A percentile compares a stretch with the other conserved stretches of the same genome.
These are phyloP conservation scores for Hypselothyrea guttata DNA, from an alignment of 2,888 invertebrate species.

Conservation along the genomic window DNA sequence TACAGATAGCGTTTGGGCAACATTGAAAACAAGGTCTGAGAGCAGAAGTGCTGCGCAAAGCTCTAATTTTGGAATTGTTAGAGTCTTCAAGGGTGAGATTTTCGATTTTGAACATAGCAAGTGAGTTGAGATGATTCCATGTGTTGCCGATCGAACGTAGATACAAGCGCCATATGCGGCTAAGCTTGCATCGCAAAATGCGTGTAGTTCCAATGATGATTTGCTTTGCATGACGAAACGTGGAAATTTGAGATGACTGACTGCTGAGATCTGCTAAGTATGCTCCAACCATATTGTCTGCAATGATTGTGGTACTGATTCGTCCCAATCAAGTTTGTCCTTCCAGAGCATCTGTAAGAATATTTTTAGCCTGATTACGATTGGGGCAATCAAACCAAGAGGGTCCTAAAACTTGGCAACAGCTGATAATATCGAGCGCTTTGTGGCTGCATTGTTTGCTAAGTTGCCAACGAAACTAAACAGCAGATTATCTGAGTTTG, in stretches of 20 bases:
- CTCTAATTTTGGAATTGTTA: conserved; percentile 5
- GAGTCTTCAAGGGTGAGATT: background rate
- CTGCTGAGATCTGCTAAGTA: too few relatives aligned
- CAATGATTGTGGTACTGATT: background rate
- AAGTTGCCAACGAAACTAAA: too few relatives aligned
- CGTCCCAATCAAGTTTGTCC: background rate
- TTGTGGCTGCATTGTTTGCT: too few relatives aligned
- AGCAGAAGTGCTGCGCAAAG: background rate
- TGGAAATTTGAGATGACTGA: too few relatives aligned
- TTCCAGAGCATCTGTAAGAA: background rate
- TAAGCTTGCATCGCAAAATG: conserved; percentile 1
- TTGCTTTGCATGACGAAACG: too few relatives aligned
- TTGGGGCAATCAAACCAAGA: too few relatives aligned
- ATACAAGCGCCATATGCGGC: background rate
- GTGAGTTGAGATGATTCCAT: background rate
- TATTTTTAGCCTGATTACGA: background rate
- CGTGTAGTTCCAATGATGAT: too few relatives aligned
- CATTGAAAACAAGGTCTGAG: background rate
- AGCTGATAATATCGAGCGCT: too few relatives aligned
- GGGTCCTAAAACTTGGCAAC: background rate
- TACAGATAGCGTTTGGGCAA: background rate
- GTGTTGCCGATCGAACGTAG: background rate
- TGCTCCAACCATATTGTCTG: too few relatives aligned
- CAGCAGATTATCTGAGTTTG: too few relatives aligned
- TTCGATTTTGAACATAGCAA: background rate